Evolutionary conservation across 2,113 vertebrate genomes (phyloP), one percentile per base, ranked within the genome.

Genomic region (Tinamus guttatus): DNA sequence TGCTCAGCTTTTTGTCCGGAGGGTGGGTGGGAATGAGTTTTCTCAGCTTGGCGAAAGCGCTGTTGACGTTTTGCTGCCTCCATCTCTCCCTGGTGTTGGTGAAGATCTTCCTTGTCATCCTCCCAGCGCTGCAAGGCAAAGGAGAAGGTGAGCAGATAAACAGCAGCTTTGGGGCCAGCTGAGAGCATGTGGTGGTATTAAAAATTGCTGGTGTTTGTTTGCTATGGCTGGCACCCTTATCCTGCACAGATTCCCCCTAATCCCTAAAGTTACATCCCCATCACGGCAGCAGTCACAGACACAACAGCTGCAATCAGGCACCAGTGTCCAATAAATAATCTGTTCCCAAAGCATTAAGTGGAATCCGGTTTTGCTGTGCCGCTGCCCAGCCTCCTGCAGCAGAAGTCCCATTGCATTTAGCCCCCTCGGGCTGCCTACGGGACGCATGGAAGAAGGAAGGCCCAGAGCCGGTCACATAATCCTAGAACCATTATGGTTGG

Each of bases 1-100:
- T 99, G 98, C 99, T 99, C 94, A 99, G 98, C 82, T 99, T 99
- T 97, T 99, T 99, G 97, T 99, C 99, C 0, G 99, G 99, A 3
- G 99, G 99, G 71, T 99, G 99, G 3, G 99, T 99, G 49, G 99
- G 99, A 85, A 99, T 99, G 70, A 99, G 99, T 95, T 99, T 99
- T 81, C 99, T 98, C 84, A 99, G 98, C 95, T 98, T 99, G 11
- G 99, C 98, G 40, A 99, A 99, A 90, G 99, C 99, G 0, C 98
- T 99, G 98, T 99, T 99, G 82, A 99, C 99, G 5, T 99, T 99
- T 96, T 99, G 99, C 96, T 99, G 99, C 84, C 99, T 98, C 99
- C 99, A 99, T 51, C 99, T 98, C 97, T 99, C 99, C 87, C 99
- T 98, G 9, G 98, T 99, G 96, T 99, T 99, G 68, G 99, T 99